Conservation (phyloP, 1,140 invertebrate species). For the Meloidogyne chitwoodi region DNA sequence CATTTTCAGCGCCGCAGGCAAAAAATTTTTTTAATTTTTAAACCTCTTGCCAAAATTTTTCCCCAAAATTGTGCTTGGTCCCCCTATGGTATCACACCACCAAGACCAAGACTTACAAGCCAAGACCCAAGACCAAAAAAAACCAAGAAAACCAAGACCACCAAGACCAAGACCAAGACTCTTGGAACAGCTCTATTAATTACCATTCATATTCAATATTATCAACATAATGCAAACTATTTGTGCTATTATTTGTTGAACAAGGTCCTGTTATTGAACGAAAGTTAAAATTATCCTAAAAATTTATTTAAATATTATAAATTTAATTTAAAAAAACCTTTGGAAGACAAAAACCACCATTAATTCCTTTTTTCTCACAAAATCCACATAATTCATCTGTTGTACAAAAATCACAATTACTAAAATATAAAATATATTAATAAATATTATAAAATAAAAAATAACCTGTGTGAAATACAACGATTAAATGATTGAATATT, state of each 20-base stretch:
- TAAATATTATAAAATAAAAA: conserved; percentile 2
- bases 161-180: too few relatives aligned
- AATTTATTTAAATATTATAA: not conserved
- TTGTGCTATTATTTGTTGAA: not conserved
- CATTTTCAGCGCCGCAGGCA: too few relatives aligned
- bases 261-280: conserved; percentile 27
- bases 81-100: too few relatives aligned
- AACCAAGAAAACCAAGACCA: too few relatives aligned
- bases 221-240: conserved; percentile 14
- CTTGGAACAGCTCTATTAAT: too few relatives aligned
- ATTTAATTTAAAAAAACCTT: conserved; percentile 3
- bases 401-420: conserved; percentile 44
- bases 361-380: conserved; percentile 12
- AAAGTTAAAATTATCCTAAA: conserved; percentile 12
- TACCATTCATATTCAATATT: conserved; percentile 31
- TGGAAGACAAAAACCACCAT: conserved; percentile 26
- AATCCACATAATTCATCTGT: conserved; percentile 41
- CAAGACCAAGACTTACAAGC: too few relatives aligned
- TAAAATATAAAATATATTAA: conserved; percentile 20
- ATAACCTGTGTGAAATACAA: conserved; percentile 1
- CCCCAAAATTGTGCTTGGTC: too few relatives aligned
- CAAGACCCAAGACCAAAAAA: too few relatives aligned
- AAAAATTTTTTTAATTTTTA: too few relatives aligned
- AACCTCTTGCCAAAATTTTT: too few relatives aligned
- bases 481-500: not conserved